phyloP scores from a whole-genome alignment of 1,140 invertebrate species.

The Listronotus bonariensis region DNA sequence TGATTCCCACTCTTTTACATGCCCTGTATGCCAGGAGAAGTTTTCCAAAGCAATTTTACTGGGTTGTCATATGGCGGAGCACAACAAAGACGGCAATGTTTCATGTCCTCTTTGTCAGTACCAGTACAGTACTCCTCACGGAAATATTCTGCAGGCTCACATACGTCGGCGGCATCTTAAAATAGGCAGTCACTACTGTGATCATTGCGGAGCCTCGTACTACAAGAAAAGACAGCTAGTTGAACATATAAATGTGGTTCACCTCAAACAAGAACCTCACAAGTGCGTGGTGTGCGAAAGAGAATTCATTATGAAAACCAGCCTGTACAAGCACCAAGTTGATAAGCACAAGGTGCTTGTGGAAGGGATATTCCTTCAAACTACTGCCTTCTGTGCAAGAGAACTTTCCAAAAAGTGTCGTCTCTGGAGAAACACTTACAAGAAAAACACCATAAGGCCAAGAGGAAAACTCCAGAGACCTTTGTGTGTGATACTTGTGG shows the following conservation, averaged over 20 bases:
- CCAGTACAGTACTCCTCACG: conserved; percentile 6
- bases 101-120: conserved; percentile 12
- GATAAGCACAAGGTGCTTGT: conserved; percentile 18
- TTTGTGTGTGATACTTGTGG: conserved; percentile 71
- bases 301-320: conserved; percentile 20
- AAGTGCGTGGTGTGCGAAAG: conserved; percentile 19
- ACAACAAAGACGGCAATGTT: conserved; percentile 30
- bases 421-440: conserved; percentile 13
- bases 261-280: conserved; percentile 15
- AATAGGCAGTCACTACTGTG: conserved; percentile 3
- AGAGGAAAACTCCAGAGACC: conserved; percentile 52
- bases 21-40: conserved; percentile 1
- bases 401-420: conserved; percentile 15
- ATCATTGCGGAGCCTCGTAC: conserved; percentile 12
- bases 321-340: conserved; percentile 24
- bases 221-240: conserved; percentile 12
- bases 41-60: neutral
- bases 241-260: conserved; percentile 22
- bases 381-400: conserved; percentile 21
- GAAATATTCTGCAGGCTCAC: conserved; percentile 9
- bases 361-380: conserved; percentile 22
- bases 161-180: conserved; percentile 1
- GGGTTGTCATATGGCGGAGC: conserved; percentile 17
- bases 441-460: conserved; percentile 11
- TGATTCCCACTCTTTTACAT: neutral